These are phyloP conservation scores for Geothlypis trichas DNA, from an alignment of 2,113 vertebrate genomes.

Conservation along the genomic window DNA sequence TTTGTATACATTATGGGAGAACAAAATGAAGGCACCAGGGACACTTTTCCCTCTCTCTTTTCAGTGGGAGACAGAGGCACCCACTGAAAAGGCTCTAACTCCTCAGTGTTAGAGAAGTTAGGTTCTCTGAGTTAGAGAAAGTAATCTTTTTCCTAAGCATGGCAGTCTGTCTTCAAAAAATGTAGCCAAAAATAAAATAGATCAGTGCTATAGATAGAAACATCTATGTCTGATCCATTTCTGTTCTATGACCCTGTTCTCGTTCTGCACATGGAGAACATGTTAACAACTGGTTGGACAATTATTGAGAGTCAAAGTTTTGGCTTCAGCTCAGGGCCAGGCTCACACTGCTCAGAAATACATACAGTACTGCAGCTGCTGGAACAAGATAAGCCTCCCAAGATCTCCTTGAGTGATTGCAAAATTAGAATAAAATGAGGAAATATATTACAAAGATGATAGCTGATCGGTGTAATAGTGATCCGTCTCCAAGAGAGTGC, in stretches of 20 bases:
- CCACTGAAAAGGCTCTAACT: too few species aligned
- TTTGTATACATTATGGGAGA: neutral
- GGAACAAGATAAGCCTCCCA: neutral
- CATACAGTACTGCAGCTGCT: neutral
- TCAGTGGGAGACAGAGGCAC: too few species aligned
- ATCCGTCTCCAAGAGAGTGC: neutral
- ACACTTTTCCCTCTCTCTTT: neutral
- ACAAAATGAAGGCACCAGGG: neutral
- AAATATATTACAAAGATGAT: conserved; percentile 13
- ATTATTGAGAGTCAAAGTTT: neutral
- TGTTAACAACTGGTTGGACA: neutral
- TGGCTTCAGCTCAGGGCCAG: neutral
- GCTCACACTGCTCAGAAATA: neutral
- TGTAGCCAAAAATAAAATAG: too few species aligned
- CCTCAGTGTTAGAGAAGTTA: too few species aligned
- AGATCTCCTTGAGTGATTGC: neutral
- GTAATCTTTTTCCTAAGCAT: too few species aligned
- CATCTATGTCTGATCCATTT: neutral
- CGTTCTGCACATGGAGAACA: neutral
- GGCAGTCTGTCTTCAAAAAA: too few species aligned
- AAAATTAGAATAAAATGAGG: conserved; percentile 9
- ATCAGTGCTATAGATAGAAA: neutral
- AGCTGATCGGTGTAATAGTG: neutral
- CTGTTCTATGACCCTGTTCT: neutral
- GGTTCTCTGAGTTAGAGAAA: too few species aligned